phyloP scores from a whole-genome alignment of 2,888 invertebrate genomes.

The Coenonympha glycerion region DNA sequence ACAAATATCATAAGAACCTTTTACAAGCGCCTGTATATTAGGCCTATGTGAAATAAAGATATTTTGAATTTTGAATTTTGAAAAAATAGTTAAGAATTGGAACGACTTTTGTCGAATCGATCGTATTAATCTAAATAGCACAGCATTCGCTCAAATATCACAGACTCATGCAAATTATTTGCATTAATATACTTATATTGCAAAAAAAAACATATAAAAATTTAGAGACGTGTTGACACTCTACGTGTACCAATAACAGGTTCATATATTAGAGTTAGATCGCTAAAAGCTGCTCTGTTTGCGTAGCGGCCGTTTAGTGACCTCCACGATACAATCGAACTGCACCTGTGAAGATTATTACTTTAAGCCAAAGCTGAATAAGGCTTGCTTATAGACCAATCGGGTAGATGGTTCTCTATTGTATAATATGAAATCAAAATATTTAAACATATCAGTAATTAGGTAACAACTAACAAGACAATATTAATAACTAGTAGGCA shows the following conservation, averaged over 20 bases:
- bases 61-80: too few relatives aligned
- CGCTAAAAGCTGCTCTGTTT: constrained; percentile 20
- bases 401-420: background rate
- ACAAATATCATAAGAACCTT: too few relatives aligned
- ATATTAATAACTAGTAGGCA: too few relatives aligned
- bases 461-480: too few relatives aligned
- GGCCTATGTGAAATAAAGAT: too few relatives aligned
- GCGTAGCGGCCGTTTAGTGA: constrained; percentile 12
- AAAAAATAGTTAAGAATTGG: too few relatives aligned
- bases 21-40: too few relatives aligned
- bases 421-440: background rate
- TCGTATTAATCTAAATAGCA: constrained; percentile 7
- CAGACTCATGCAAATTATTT: background rate
- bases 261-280: constrained; percentile 10
- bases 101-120: too few relatives aligned
- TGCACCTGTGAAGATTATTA: constrained; percentile 4
- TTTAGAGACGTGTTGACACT: background rate
- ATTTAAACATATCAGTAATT: background rate
- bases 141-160: background rate
- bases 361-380: background rate
- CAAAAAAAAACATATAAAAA: background rate
- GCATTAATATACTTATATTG: background rate
- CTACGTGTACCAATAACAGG: constrained; percentile 7
- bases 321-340: constrained; percentile 18
- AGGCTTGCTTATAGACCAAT: background rate